Base-by-base conservation (phyloP, 2,113 vertebrate species). In the Procapra przewalskii region DNA sequence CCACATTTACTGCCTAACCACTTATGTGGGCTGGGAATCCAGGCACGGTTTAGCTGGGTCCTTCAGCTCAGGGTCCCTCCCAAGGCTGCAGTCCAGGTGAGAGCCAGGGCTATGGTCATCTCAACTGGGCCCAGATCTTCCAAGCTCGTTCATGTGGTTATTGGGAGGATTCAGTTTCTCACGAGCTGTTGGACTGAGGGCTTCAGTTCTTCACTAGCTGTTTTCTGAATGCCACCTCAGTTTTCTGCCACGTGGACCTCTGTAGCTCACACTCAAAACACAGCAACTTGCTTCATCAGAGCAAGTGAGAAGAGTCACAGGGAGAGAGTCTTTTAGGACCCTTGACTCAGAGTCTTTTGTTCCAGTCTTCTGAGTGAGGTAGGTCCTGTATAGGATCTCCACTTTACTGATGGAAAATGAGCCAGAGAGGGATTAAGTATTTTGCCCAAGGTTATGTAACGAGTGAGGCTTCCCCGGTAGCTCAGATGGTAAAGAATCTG, bases 191-290 rank as follows among this genome's bases (percentile, higher is more conserved):
- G 55, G 55, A 54, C 29, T 9, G 16, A 54, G 43, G 48, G 6
- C 54, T 25, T 60, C 54, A 17, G 48, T 31, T 59, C 62, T 25
- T 59, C 19, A 11, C 6, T 15, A 48, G 50, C 31, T 83, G 5
- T 31, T 48, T 31, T 11, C 54, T 4, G 52, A 71, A 9, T 2
- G 64, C 48, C 60, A 6, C 52, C 29, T 57, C 57, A 11, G 3
- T 25, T 67, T 52, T 43, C 17, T 6, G 55, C 50, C 57, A 10
- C 0, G 2, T 43, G 23, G 64, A 13, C 50, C 36, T 50, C 52
- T 36, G 6, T 11, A 6, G 3, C 1, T 21, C 29, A 33, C 55
- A 33, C 16, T 50, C 3, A 6, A 0, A 21, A 17, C 40, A 19
- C 23, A n/a, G 15, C 1, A 4, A 11, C 52, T 16, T 36, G 23